Conservation (phyloP, 2,888 invertebrate species). For the Cryptocephalus moraei region DNA sequence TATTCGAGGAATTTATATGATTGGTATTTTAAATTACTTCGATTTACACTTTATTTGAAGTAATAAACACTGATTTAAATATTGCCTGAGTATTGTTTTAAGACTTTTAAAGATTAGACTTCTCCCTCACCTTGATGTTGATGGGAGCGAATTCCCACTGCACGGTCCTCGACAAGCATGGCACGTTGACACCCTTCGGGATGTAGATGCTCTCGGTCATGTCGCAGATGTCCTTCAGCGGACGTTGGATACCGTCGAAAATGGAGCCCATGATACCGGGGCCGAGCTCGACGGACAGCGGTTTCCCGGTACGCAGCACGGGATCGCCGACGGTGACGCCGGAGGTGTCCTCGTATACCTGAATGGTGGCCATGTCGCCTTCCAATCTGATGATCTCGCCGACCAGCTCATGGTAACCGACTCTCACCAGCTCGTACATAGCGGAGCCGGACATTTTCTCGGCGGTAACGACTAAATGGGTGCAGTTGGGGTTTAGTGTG, state of each 20-base stretch:
- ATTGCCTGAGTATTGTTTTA: too few relatives aligned
- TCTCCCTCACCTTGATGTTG: constrained; percentile 55
- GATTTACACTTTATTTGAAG: too few relatives aligned
- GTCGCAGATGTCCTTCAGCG: constrained; percentile 91
- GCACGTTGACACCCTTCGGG: constrained; percentile 96
- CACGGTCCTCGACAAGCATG: constrained; percentile 69
- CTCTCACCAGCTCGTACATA: constrained; percentile 99
- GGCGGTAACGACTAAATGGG: constrained; percentile 85
- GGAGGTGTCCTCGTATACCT: constrained; percentile 92
- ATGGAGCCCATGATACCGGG: constrained; percentile 99
- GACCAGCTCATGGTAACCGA: constrained; percentile 95
- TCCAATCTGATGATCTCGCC: constrained; percentile 99
- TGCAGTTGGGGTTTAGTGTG: not conserved
- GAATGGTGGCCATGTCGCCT: constrained; percentile 99
- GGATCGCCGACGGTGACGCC: constrained; percentile 99
- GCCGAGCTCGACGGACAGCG: constrained; percentile 95
- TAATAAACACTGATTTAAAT: too few relatives aligned
- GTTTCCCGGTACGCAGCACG: constrained; percentile 96
- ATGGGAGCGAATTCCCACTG: constrained; percentile 91
- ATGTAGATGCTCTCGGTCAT: constrained; percentile 96
- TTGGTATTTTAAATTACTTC: not conserved
- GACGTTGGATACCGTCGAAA: constrained; percentile 99
- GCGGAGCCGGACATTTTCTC: constrained; percentile 99
- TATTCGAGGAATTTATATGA: not conserved
- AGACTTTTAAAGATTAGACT: not conserved